Evolutionary conservation across 2,797 vertebrate species (phyloP), one percentile per base, ranked within the genome.

Genomic region (Xerus rutilus): DNA sequence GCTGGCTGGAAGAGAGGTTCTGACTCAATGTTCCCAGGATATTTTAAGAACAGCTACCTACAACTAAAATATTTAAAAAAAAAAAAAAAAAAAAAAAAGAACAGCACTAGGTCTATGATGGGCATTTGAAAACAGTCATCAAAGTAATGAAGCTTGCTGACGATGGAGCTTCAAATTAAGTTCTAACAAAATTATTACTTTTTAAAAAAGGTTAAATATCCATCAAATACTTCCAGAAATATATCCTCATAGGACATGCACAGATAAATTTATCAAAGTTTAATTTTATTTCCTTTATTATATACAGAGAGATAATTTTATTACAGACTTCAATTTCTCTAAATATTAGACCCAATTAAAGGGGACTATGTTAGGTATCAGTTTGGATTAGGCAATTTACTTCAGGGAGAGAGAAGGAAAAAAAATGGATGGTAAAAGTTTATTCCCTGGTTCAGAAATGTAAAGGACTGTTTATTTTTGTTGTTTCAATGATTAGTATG

Each of bases 221-320:
- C 69, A 49, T 14, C 64, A 81, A 93, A 86, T 59, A 89, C 59
- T 82, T 77, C 25, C 79, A 67, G 86, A 64, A 79, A 67, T 14
- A 73, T 54, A 47, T 78, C n/a, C 64, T 84, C 65, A 87, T 25
- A 39, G 59, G 43, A 84, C 9, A 28, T 18, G 13, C 28, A 62
- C 54, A 74, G 1, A 39, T 59, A 76, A 64, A 86, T 72, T 35
- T 43, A 74, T 85, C 77, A 88, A 74, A 47, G 10, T 92, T 79
- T 86, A 65, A 52, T 79, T 86, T 85, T 83, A 83, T 94, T 94
- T 94, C 47, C 86, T 94, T 94, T 82, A 94, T 10, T 65, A 79
- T 28, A 20, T n/a, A 74, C 25, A 78, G 35, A 84, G 4, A 62
- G 65, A 67, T 94, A 94, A 83, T 83, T 79, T 78, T 49, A 77